Conservation (phyloP, 1,140 invertebrate genomes). For the Sitodiplosis mosellana region DNA sequence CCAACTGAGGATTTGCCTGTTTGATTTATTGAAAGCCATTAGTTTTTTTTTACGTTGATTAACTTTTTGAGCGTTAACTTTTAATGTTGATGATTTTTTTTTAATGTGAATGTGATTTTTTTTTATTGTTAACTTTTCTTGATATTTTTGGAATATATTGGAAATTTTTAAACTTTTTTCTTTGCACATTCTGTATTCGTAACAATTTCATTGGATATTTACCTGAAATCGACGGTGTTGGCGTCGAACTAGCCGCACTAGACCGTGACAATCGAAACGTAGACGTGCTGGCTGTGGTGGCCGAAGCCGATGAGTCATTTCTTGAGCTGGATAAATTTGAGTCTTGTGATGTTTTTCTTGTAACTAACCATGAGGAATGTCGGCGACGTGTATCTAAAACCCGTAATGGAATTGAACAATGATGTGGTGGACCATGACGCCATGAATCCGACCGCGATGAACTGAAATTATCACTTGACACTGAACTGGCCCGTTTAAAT, state of each 20-base stretch:
- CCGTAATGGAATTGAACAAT: constrained; percentile 53
- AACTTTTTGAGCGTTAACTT: too few relatives aligned
- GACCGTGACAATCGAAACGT: constrained; percentile 71
- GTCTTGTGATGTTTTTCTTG: constrained; percentile 74
- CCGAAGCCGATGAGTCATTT: constrained; percentile 72
- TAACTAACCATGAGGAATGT: constrained; percentile 70
- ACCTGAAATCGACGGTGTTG: constrained; percentile 11
- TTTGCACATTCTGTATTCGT: too few relatives aligned
- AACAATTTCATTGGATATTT: too few relatives aligned
- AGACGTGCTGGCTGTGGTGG: constrained; percentile 63
- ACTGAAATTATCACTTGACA: constrained; percentile 75
- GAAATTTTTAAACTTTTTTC: too few relatives aligned
- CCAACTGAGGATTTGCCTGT: too few relatives aligned
- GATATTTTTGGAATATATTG: too few relatives aligned
- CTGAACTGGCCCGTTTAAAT: constrained; percentile 56
- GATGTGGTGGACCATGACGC: constrained; percentile 48
- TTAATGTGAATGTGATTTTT: too few relatives aligned
- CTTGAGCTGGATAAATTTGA: constrained; percentile 71
- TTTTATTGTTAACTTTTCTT: too few relatives aligned
- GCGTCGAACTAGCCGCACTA: constrained; percentile 37
- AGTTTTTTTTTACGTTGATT: too few relatives aligned
- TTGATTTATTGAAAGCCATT: too few relatives aligned
- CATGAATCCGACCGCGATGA: constrained; percentile 67
- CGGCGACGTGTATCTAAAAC: constrained; percentile 54
- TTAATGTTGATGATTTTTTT: too few relatives aligned